These are phyloP conservation scores for Thymelicus acteon DNA, from an alignment of 2,888 invertebrate genomes.

Conservation along the genomic window DNA sequence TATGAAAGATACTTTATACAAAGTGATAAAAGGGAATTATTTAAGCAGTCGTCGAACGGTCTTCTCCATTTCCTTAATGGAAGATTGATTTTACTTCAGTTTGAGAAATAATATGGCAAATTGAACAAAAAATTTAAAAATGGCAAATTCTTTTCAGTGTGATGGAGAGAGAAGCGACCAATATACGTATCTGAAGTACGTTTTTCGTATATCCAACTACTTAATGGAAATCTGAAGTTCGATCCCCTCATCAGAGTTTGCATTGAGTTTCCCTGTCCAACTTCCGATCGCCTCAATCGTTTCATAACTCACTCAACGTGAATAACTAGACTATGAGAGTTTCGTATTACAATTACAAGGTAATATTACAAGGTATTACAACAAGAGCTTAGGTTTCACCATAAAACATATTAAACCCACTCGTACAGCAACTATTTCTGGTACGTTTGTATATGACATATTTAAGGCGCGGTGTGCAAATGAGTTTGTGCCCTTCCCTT, in stretches of 20 bases:
- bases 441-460: neutral
- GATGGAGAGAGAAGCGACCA: too few relatives aligned
- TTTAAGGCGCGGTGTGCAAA: neutral
- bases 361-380: too few relatives aligned
- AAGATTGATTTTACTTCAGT: neutral
- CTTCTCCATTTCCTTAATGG: neutral
- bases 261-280: neutral
- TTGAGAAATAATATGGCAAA: neutral
- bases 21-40: neutral
- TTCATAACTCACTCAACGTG: neutral
- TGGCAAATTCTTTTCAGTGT: neutral
- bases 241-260: neutral
- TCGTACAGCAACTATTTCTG: neutral
- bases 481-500: neutral
- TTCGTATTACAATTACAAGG: too few relatives aligned
- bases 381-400: too few relatives aligned
- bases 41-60: constrained; percentile 4
- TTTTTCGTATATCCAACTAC: too few relatives aligned
- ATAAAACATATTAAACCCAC: neutral
- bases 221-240: neutral
- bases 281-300: neutral
- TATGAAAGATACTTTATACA: neutral
- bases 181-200: too few relatives aligned
- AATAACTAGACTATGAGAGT: neutral
- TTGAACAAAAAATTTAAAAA: neutral